Evolutionary conservation across 2,113 vertebrate species (phyloP), one percentile per base, ranked within the genome.

Genomic region (Elephas maximus): DNA sequence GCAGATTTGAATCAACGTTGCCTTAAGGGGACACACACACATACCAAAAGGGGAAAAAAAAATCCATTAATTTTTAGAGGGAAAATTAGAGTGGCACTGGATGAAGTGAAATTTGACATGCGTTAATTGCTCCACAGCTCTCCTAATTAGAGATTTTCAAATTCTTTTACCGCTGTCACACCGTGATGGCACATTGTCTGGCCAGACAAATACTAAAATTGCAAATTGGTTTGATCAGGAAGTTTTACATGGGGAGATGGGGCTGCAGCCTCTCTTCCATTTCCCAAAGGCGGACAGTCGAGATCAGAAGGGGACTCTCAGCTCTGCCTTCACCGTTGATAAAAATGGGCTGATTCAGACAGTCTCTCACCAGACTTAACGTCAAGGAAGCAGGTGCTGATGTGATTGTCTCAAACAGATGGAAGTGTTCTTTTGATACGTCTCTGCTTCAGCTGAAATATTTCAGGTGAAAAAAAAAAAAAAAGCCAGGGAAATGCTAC

Each of bases 51-150:
- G 93, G 95, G 95, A 60, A 95, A 95, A 65, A 95, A 95, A 98
- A 98, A 99, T 98, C 98, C 98, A 99, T 99, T 98, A 99, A 99
- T 99, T 99, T 99, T 99, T 98, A 99, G 99, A 99, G 98, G 99
- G 99, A 99, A 99, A 99, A 99, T 99, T 99, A 99, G 99, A 99
- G 99, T 99, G 99, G 99, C 99, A 99, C 99, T 99, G 99, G 99
- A 99, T 99, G 99, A 99, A 99, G 99, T 99, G 98, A 99, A 99
- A 99, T 99, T 99, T 99, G 99, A 99, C 99, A 99, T 99, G 99
- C 98, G 99, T 99, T 99, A 99, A 99, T 99, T 99, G 99, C 99
- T 99, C 98, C 95, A 98, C 99, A 99, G 99, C 98, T 99, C 99
- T 99, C 98, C 99, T 99, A 99, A 99, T 99, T 99, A 99, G 99